Evolutionary conservation across 2,113 vertebrate species (phyloP).

Genomic region (Pycnonotus jocosus): DNA sequence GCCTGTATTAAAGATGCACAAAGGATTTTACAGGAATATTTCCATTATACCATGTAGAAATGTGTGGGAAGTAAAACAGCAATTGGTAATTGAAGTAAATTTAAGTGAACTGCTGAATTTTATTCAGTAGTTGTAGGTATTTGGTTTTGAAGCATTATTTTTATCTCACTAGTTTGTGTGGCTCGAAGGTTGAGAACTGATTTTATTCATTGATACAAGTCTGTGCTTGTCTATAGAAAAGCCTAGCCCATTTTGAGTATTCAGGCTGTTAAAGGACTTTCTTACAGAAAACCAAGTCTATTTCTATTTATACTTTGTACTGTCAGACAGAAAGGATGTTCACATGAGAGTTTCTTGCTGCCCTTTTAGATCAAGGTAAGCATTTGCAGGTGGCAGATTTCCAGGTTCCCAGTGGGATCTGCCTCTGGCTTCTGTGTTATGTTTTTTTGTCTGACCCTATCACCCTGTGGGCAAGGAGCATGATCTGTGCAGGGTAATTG

Average conservation of each 20-base stretch:
- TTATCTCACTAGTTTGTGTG: not conserved
- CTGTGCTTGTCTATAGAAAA: not conserved
- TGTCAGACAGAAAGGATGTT: not conserved
- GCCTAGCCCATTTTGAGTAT: not conserved
- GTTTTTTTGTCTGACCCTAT: not conserved
- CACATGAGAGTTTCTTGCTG: not conserved
- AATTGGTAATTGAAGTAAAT: not conserved
- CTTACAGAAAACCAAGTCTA: not conserved
- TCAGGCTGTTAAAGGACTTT: not conserved
- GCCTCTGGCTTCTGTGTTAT: not conserved
- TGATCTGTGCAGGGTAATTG: not conserved
- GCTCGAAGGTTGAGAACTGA: not conserved
- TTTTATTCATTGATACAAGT: not conserved
- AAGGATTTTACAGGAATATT: not conserved
- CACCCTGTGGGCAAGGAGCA: not conserved
- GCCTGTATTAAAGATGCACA: not conserved
- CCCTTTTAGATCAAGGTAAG: not conserved
- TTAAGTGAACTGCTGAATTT: not conserved
- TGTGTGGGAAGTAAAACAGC: not conserved
- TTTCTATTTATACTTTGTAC: not conserved
- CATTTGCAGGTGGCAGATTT: not conserved
- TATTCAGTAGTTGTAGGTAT: not conserved
- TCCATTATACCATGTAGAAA: not conserved
- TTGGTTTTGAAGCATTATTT: not conserved
- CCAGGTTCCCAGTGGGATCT: not conserved